Conservation (phyloP, 1,140 invertebrate genomes). For the Drosophila albomicans region DNA sequence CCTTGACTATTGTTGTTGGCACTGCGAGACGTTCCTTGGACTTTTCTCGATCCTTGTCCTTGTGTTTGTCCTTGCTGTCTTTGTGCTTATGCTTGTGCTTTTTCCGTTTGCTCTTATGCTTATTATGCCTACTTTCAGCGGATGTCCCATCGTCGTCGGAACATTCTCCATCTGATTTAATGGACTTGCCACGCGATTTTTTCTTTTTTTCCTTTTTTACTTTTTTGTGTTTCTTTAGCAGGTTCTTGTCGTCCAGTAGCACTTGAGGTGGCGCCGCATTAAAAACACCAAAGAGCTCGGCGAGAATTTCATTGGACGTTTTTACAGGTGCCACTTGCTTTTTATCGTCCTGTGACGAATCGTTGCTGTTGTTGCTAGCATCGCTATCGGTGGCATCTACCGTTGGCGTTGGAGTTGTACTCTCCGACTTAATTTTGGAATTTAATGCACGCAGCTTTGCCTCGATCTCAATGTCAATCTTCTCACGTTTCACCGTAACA, state of each 20-base stretch:
- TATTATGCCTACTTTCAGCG: slow-evolving; percentile 82
- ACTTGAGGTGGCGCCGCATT: slow-evolving; percentile 87
- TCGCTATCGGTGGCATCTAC: slow-evolving; percentile 27
- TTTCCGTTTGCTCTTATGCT: slow-evolving; percentile 81
- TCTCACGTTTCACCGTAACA: slow-evolving; percentile 61
- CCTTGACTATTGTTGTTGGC: slow-evolving; percentile 14
- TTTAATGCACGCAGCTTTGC: slow-evolving; percentile 63
- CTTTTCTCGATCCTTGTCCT: slow-evolving; percentile 50
- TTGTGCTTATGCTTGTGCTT: slow-evolving; percentile 58
- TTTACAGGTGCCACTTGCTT: slow-evolving; percentile 86
- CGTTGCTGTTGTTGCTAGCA: slow-evolving; percentile 34
- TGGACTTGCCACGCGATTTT: slow-evolving; percentile 85
- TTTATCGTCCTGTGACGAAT: slow-evolving; percentile 75
- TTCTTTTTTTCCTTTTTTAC: slow-evolving; percentile 85
- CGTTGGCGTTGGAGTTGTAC: background rate
- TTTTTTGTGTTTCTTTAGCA: slow-evolving; percentile 86
- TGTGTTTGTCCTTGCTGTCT: slow-evolving; percentile 38
- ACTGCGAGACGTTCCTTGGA: slow-evolving; percentile 16
- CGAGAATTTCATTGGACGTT: slow-evolving; percentile 92
- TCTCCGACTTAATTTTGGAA: slow-evolving; percentile 53
- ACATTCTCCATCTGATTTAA: slow-evolving; percentile 86
- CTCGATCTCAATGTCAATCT: slow-evolving; percentile 63
- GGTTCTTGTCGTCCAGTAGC: slow-evolving; percentile 68
- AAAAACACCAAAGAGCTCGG: slow-evolving; percentile 90
- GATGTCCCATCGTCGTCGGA: slow-evolving; percentile 85